These are phyloP conservation scores for Gallinago media DNA, from an alignment of 2,113 vertebrate species.

Conservation along the genomic window DNA sequence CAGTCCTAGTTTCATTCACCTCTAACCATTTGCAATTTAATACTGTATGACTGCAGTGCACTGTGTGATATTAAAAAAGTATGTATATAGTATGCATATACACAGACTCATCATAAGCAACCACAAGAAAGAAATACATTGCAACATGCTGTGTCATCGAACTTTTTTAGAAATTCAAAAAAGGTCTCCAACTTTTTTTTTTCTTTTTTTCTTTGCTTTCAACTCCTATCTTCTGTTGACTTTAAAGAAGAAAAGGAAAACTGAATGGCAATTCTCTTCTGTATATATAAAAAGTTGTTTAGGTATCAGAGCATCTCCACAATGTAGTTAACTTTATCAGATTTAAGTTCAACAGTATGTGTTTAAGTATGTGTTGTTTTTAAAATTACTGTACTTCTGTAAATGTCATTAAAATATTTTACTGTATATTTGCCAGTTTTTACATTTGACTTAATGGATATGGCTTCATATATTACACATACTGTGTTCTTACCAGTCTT, in stretches of 20 bases:
- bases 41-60: not conserved
- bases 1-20: not conserved
- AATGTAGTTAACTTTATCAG: constrained; percentile 1
- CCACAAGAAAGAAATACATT: not conserved
- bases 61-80: constrained; percentile 13
- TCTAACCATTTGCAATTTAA: constrained; percentile 1
- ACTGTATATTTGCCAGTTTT: not conserved
- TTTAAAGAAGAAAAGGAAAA: not conserved
- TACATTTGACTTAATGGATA: not conserved
- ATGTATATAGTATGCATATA: not conserved
- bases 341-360: not conserved
- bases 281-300: not conserved
- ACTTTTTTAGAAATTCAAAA: not conserved
- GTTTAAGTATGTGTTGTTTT: not conserved
- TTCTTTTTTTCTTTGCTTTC: not conserved
- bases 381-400: not conserved
- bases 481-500: not conserved
- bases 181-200: not conserved
- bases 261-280: not conserved
- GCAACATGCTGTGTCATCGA: not conserved
- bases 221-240: not conserved
- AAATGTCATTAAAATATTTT: constrained; percentile 47
- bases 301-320: not conserved
- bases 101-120: not conserved
- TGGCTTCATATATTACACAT: constrained; percentile 1